Base-by-base conservation (phyloP, 2,113 vertebrate genomes). In the Phodopus roborovskii region DNA sequence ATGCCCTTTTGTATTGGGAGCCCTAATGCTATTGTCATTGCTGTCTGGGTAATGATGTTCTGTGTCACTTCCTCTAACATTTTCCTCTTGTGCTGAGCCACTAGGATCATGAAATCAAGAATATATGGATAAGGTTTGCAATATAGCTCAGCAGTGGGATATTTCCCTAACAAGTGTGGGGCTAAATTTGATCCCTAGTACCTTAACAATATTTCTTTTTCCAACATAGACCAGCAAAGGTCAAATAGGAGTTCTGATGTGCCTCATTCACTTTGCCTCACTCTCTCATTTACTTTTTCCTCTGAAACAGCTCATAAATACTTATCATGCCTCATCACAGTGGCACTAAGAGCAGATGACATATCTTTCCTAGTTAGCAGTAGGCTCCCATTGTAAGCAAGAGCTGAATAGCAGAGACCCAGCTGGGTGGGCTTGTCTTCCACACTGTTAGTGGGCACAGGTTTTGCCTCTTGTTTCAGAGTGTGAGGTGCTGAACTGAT, bases 41-140 rank as follows among this genome's bases (percentile, higher is more conserved):
- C 6, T 45, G 90, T 66, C 13, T 50, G 36, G 48, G 68, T 17
- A 91, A 71, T 50, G 60, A 5, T 36, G 81, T 24, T 94, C 66
- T 71, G 0, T 36, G 56, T n/a, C 42, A 64, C 17, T 33, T 53
- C 28, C 78, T 16, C 28, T 3, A 28, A 16, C 12, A 17, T 24
- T 48, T 89, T 77, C 39, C 58, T 86, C 7, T 58, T 82, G 79
- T 50, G 60, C 45, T 86, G 62, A 75, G 50, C 8, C 26, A 79
- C 7, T n/a, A 91, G 24, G 79, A 64, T 92, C 33, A 79, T 82
- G 13, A 74, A 91, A 88, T 89, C 48, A 71, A 96, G 83, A 92
- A 53, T 45, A 86, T 24, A 6, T 13, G 7, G 60, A 45, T 22
- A 33, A 26, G 60, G 42, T 30, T 45, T 42, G 39, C 26, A 30